A percentile compares a stretch with the other conserved stretches of the same genome.
phyloP scores from a whole-genome alignment of 2,797 vertebrate genomes.

The Tokudaia tokunoshimensis region DNA sequence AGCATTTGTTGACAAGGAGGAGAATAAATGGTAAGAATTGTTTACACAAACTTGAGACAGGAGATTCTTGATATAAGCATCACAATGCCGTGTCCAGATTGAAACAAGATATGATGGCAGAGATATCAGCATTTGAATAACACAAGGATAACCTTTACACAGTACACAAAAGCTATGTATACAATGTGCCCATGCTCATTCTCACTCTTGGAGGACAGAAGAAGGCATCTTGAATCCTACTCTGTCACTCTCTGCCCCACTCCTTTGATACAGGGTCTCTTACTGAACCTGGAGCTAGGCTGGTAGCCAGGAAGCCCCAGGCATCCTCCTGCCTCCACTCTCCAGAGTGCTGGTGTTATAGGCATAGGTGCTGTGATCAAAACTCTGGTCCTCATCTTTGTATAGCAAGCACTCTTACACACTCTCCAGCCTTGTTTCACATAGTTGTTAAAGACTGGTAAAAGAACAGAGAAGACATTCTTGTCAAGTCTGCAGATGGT shows the following conservation, averaged over 20 bases:
- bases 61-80: background rate
- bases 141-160: background rate
- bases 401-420: background rate
- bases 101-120: background rate
- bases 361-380: background rate
- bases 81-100: background rate
- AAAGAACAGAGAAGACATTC: background rate
- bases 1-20: background rate
- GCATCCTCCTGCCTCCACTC: background rate
- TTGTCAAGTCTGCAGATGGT: background rate
- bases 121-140: background rate
- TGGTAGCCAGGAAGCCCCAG: background rate
- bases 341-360: background rate
- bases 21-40: background rate
- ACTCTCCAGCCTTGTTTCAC: background rate
- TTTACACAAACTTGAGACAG: background rate
- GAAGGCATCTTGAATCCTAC: background rate
- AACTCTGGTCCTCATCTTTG: background rate
- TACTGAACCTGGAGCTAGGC: background rate
- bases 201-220: background rate
- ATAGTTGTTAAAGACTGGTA: conserved; percentile 32
- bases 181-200: background rate
- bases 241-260: background rate
- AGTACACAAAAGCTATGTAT: background rate
- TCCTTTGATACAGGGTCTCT: background rate